Percentiles rank a stretch among this genome's conserved stretches.
Conservation (phyloP, 2,797 vertebrate species). For the Myotis findleyi region DNA sequence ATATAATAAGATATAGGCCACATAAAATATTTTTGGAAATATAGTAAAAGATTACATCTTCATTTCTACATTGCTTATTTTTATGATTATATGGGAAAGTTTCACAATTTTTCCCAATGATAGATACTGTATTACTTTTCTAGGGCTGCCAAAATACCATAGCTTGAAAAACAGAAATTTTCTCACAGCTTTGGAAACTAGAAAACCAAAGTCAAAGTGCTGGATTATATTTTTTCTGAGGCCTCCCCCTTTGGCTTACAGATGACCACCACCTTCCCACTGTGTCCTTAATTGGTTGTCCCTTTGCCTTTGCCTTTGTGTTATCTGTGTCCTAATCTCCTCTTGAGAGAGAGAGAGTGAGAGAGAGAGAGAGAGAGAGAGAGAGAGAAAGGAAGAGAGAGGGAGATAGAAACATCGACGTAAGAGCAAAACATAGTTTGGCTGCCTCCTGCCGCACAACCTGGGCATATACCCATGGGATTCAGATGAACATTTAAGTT, state of each 20-base stretch:
- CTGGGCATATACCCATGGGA: rapidly evolving
- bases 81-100: not conserved
- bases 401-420: not conserved
- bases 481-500: not conserved
- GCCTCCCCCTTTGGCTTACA: not conserved
- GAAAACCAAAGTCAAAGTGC: not conserved
- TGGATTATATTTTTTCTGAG: not conserved
- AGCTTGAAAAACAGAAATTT: not conserved
- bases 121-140: not conserved
- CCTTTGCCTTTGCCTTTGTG: not conserved
- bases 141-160: not conserved
- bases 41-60: not conserved
- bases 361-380: not conserved
- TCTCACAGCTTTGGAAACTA: not conserved
- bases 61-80: not conserved
- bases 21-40: not conserved
- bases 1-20: not conserved
- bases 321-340: not conserved
- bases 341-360: not conserved
- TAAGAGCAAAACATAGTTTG: not conserved
- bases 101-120: not conserved
- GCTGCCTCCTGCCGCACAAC: not conserved
- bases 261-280: not conserved
- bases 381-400: not conserved
- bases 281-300: not conserved